These are phyloP conservation scores for Mesopsocus fuscifrons DNA, from an alignment of 2,888 invertebrate genomes.

Conservation along the genomic window DNA sequence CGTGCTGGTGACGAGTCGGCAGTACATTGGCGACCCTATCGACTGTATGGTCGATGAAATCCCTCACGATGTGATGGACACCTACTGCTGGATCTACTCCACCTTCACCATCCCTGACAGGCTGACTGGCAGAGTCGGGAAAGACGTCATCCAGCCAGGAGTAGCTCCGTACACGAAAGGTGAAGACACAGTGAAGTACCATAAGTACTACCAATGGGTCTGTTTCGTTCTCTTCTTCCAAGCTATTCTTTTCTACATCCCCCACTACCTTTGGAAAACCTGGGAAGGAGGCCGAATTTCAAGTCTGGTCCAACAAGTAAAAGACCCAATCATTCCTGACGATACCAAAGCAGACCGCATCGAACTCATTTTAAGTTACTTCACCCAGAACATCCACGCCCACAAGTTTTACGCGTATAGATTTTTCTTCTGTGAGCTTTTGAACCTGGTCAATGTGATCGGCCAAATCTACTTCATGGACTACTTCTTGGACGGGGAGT, in stretches of 20 bases:
- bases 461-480: slow-evolving; percentile 61
- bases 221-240: slow-evolving; percentile 70
- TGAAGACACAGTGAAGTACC: slow-evolving; percentile 68
- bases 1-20: slow-evolving; percentile 77
- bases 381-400: slow-evolving; percentile 52
- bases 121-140: slow-evolving; percentile 54
- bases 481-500: slow-evolving; percentile 53
- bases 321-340: slow-evolving; percentile 59
- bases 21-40: slow-evolving; percentile 94
- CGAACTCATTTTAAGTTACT: slow-evolving; percentile 65
- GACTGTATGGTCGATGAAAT: slow-evolving; percentile 88
- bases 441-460: slow-evolving; percentile 59
- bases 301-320: slow-evolving; percentile 53
- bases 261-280: slow-evolving; percentile 68
- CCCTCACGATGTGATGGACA: slow-evolving; percentile 78
- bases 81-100: slow-evolving; percentile 72
- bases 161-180: slow-evolving; percentile 62
- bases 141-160: slow-evolving; percentile 68
- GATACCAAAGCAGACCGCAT: slow-evolving; percentile 65
- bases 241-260: slow-evolving; percentile 65
- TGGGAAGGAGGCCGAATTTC: slow-evolving; percentile 68
- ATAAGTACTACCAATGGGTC: slow-evolving; percentile 94
- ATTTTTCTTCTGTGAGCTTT: slow-evolving; percentile 54
- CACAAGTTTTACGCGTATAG: slow-evolving; percentile 61
- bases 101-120: slow-evolving; percentile 81